Conservation (phyloP, 2,888 invertebrate genomes). For the Campoletis raptor region DNA sequence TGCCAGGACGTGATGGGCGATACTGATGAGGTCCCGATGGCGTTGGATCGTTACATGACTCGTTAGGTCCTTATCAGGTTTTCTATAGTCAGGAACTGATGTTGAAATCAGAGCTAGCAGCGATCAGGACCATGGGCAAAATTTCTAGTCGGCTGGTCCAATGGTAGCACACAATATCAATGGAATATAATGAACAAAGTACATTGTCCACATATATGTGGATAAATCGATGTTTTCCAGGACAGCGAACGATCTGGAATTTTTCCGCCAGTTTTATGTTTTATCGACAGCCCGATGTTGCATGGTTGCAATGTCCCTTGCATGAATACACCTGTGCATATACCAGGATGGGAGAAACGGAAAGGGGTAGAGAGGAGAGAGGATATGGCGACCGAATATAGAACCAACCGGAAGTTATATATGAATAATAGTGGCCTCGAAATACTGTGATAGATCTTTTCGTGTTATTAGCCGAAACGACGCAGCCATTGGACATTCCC, state of each 20-base stretch:
- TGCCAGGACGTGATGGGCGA: neutral
- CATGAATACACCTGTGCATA: conserved; percentile 23
- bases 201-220: neutral
- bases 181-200: neutral
- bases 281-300: conserved; percentile 62
- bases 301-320: conserved; percentile 21
- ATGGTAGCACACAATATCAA: neutral
- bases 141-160: neutral
- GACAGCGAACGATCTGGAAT: conserved; percentile 43
- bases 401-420: conserved; percentile 31
- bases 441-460: conserved; percentile 27
- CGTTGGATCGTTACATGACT: neutral
- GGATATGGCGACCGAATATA: conserved; percentile 6
- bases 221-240: conserved; percentile 18
- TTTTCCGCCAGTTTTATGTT: conserved; percentile 59
- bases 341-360: neutral
- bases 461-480: neutral
- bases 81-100: neutral
- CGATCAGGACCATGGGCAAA: neutral
- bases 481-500: conserved; percentile 17
- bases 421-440: conserved; percentile 30
- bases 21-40: neutral
- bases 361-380: conserved; percentile 3
- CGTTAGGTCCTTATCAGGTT: neutral
- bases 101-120: neutral